These are phyloP conservation scores for Minunthozetes semirufus DNA, from an alignment of 2,888 invertebrate species.

Conservation along the genomic window DNA sequence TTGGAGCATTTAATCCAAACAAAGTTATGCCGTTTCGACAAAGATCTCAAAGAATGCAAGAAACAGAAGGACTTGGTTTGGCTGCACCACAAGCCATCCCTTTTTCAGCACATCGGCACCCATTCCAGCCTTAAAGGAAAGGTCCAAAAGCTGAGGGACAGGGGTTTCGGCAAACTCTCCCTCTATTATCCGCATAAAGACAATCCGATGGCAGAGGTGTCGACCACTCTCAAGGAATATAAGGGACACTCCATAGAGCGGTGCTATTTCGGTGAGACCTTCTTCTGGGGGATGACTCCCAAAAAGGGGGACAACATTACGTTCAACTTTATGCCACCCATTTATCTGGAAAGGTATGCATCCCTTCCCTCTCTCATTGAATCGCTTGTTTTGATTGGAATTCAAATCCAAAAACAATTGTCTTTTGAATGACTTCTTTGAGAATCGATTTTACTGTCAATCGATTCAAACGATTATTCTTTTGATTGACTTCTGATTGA, in stretches of 20 bases:
- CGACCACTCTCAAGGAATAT: conserved; percentile 69
- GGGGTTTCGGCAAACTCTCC: conserved; percentile 75
- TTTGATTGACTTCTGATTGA: no score
- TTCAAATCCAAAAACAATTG: no score
- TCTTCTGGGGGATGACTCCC: conserved; percentile 85
- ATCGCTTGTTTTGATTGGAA: no score
- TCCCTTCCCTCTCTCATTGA: no score
- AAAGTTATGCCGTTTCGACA: conserved; percentile 65
- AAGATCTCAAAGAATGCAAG: conserved; percentile 69
- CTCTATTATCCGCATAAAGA: conserved; percentile 55
- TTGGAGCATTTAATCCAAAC: conserved; percentile 80
- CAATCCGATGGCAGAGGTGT: conserved; percentile 62
- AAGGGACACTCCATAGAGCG: conserved; percentile 67
- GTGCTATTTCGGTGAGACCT: conserved; percentile 78
- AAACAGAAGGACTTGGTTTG: conserved; percentile 68
- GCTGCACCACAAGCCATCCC: conserved; percentile 76
- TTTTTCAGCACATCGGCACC: conserved; percentile 92
- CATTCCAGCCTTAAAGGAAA: conserved; percentile 93
- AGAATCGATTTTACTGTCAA: no score
- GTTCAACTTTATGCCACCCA: conserved; percentile 70
- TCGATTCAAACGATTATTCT: not conserved
- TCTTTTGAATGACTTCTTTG: no score
- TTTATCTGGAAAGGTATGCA: conserved; percentile 62
- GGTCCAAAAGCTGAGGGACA: conserved; percentile 89
- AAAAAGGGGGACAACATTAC: conserved; percentile 70